A percentile compares a stretch with the other conserved stretches of the same genome.
Evolutionary conservation across 2,113 vertebrate genomes (phyloP).

Genomic region (Gadus macrocephalus): DNA sequence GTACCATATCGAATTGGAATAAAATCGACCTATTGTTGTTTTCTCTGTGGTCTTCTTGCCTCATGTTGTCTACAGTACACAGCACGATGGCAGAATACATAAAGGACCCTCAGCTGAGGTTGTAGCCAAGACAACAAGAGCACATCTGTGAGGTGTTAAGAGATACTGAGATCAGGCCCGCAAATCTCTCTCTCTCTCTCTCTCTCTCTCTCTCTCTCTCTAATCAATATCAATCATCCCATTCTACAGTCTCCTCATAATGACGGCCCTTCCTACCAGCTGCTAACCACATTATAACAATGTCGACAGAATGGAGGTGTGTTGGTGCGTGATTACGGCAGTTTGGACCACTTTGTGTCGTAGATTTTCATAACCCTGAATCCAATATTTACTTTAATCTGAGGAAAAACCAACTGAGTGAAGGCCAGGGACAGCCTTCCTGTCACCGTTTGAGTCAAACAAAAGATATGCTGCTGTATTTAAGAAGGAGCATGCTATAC

Average conservation of each 20-base stretch:
- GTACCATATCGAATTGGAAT: too few species aligned
- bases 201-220: too few species aligned
- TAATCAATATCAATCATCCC: slow-evolving; percentile 35
- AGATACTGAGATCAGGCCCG: too few species aligned
- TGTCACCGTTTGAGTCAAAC: slow-evolving; percentile 46
- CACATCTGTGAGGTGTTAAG: too few species aligned
- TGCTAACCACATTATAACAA: slow-evolving; percentile 46
- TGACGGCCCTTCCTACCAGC: slow-evolving; percentile 40
- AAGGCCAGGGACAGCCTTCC: slow-evolving; percentile 13
- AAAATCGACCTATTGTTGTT: too few species aligned
- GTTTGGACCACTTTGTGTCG: slow-evolving; percentile 45
- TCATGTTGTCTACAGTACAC: too few species aligned
- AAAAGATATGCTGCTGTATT: slow-evolving; percentile 38
- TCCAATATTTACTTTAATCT: slow-evolving; percentile 52
- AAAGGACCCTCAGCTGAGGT: too few species aligned
- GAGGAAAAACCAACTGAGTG: slow-evolving; percentile 39
- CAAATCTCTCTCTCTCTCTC: too few species aligned
- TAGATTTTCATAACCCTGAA: slow-evolving; percentile 24
- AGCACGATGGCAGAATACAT: too few species aligned
- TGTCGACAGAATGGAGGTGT: slow-evolving; percentile 28
- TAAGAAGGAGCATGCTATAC: slow-evolving; percentile 15
- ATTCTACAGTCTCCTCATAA: slow-evolving; percentile 50
- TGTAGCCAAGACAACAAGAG: too few species aligned
- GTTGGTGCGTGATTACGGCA: slow-evolving; percentile 48
- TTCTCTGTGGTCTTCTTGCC: too few species aligned